Conservation (phyloP, 1,140 invertebrate species). For the Trichoplusia ni region DNA sequence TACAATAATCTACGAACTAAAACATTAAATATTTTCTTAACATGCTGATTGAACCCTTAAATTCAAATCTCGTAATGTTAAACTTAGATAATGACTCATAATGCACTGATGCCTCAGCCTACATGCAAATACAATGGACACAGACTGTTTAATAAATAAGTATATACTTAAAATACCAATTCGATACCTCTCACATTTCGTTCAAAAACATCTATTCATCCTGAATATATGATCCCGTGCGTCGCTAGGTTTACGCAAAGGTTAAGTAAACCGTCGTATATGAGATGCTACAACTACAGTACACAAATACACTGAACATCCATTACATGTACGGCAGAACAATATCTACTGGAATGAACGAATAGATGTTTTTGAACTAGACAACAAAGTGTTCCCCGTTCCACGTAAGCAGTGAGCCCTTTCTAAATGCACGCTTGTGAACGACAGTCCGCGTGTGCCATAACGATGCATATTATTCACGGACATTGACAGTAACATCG, state of each 20-base stretch:
- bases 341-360: background rate
- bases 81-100: slow-evolving; percentile 43
- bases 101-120: slow-evolving; percentile 65
- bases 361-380: slow-evolving; percentile 58
- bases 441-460: slow-evolving; percentile 56
- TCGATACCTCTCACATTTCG: slow-evolving; percentile 44
- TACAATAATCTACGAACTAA: slow-evolving; percentile 43
- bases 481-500: slow-evolving; percentile 58
- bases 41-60: slow-evolving; percentile 39
- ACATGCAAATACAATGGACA: slow-evolving; percentile 70
- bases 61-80: slow-evolving; percentile 26
- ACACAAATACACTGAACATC: too few species aligned
- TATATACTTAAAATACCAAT: too few species aligned
- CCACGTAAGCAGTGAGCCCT: slow-evolving; percentile 77
- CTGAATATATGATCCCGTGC: background rate
- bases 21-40: slow-evolving; percentile 37
- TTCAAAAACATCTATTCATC: slow-evolving; percentile 59
- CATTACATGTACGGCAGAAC: too few species aligned
- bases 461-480: slow-evolving; percentile 68
- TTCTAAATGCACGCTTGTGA: slow-evolving; percentile 75
- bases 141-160: slow-evolving; percentile 45
- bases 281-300: too few species aligned
- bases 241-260: too few species aligned
- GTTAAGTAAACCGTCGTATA: too few species aligned
- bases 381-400: slow-evolving; percentile 63